phyloP scores from a whole-genome alignment of 2,113 vertebrate genomes.

The Blennius ocellaris region DNA sequence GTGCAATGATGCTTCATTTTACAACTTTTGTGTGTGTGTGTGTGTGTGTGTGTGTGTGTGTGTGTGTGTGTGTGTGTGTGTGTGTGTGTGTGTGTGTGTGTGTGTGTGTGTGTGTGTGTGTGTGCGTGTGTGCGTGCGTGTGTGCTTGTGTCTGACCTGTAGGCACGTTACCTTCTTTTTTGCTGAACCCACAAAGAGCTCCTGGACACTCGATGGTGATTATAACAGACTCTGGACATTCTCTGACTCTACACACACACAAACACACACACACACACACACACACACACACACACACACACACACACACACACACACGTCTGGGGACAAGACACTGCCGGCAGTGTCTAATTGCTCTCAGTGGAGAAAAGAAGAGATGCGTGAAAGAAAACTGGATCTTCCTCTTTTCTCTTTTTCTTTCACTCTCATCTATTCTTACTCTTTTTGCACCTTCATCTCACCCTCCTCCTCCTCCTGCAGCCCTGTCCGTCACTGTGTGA shows the following conservation, averaged over 20 bases:
- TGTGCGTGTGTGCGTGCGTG: slow-evolving; percentile 3
- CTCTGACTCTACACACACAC: background rate
- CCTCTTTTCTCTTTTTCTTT: slow-evolving; percentile 40
- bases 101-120: background rate
- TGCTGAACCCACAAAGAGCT: slow-evolving; percentile 58
- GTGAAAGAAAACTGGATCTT: slow-evolving; percentile 57
- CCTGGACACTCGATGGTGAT: slow-evolving; percentile 64
- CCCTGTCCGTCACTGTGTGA: slow-evolving; percentile 48
- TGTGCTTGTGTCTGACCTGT: slow-evolving; percentile 47
- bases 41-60: background rate
- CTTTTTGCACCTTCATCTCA: slow-evolving; percentile 35
- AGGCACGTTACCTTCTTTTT: slow-evolving; percentile 54
- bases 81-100: background rate
- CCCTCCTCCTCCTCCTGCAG: slow-evolving; percentile 15
- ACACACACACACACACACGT: slow-evolving; percentile 47
- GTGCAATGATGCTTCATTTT: no score
- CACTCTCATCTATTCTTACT: slow-evolving; percentile 34
- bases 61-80: background rate
- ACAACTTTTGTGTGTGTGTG: no score
- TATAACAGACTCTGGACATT: slow-evolving; percentile 56
- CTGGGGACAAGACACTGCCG: slow-evolving; percentile 74
- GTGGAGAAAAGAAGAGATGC: slow-evolving; percentile 74
- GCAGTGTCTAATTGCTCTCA: slow-evolving; percentile 86
- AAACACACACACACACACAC: slow-evolving; percentile 20
- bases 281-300: slow-evolving; percentile 32